phyloP scores from a whole-genome alignment of 30 jellyfish, hydroid and myxozoan species.

The Thelohanellus kitauei region DNA sequence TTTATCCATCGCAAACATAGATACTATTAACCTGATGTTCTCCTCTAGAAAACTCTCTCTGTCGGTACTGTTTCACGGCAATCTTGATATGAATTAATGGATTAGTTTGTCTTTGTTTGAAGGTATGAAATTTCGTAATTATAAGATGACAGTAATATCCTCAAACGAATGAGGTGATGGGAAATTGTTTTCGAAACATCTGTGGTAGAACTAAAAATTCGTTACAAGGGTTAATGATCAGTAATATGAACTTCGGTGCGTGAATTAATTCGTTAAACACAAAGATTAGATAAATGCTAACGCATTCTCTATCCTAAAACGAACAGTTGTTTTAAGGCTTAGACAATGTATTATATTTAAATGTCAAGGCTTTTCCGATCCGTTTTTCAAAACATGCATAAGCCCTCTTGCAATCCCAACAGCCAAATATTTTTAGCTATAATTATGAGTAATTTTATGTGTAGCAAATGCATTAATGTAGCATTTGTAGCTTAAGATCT shows the following conservation, averaged over 20 bases:
- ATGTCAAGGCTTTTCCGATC: constrained; percentile 21
- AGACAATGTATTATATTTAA: constrained; percentile 11
- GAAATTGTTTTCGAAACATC: constrained; percentile 19
- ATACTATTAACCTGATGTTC: too few relatives aligned
- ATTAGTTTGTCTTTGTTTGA: neutral
- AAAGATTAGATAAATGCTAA: constrained; percentile 17
- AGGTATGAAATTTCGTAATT: too few relatives aligned
- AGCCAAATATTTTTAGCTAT: constrained; percentile 16
- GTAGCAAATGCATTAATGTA: constrained; percentile 22
- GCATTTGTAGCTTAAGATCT: neutral
- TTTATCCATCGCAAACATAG: constrained; percentile 8
- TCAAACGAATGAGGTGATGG: constrained; percentile 14
- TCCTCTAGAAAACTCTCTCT: neutral
- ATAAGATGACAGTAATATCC: constrained; percentile 2
- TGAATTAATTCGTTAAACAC: constrained; percentile 18
- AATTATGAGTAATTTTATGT: constrained; percentile 5
- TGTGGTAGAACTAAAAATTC: constrained; percentile 9
- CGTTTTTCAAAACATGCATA: constrained; percentile 10
- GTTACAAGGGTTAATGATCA: constrained; percentile 14
- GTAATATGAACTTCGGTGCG: constrained; percentile 18
- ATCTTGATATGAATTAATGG: constrained; percentile 2
- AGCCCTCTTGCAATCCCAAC: constrained; percentile 29
- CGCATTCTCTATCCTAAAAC: constrained; percentile 19
- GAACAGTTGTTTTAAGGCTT: constrained; percentile 13
- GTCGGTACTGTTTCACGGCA: constrained; percentile 1